Conservation (phyloP, 2,888 invertebrate species). For the Morpho deidamia region DNA sequence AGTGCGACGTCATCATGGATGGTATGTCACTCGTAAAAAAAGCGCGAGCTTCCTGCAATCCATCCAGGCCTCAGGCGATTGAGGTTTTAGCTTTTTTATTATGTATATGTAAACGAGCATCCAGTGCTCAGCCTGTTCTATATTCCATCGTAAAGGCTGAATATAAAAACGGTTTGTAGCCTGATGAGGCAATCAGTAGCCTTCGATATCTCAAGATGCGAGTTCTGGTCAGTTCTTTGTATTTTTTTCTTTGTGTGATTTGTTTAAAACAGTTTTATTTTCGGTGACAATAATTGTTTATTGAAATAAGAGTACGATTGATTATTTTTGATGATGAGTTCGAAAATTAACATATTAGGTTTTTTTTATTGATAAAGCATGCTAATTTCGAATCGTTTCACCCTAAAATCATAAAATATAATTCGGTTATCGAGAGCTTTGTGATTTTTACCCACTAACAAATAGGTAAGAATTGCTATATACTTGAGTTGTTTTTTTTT, state of each 20-base stretch:
- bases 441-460: too few relatives aligned
- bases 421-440: too few relatives aligned
- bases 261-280: slow-evolving; percentile 6
- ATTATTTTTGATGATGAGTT: too few relatives aligned
- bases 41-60: slow-evolving; percentile 66
- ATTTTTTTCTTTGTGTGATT: slow-evolving; percentile 16
- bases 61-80: slow-evolving; percentile 45
- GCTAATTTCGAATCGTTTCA: too few relatives aligned
- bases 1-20: slow-evolving; percentile 26
- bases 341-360: too few relatives aligned
- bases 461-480: too few relatives aligned
- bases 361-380: too few relatives aligned
- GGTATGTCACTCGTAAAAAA: slow-evolving; percentile 44
- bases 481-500: too few relatives aligned
- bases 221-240: slow-evolving; percentile 60
- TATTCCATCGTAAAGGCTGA: slow-evolving; percentile 32
- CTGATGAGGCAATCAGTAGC: slow-evolving; percentile 58
- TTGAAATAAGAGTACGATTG: too few relatives aligned
- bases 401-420: too few relatives aligned
- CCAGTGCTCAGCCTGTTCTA: slow-evolving; percentile 38
- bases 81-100: slow-evolving; percentile 36
- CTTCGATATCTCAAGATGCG: slow-evolving; percentile 56
- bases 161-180: slow-evolving; percentile 55
- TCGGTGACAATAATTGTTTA: background rate
- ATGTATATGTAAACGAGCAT: slow-evolving; percentile 34